Percentiles rank a stretch among this genome's conserved stretches.
Evolutionary conservation across 2,113 vertebrate species (phyloP).

Genomic region (Protobothrops mucrosquamatus): DNA sequence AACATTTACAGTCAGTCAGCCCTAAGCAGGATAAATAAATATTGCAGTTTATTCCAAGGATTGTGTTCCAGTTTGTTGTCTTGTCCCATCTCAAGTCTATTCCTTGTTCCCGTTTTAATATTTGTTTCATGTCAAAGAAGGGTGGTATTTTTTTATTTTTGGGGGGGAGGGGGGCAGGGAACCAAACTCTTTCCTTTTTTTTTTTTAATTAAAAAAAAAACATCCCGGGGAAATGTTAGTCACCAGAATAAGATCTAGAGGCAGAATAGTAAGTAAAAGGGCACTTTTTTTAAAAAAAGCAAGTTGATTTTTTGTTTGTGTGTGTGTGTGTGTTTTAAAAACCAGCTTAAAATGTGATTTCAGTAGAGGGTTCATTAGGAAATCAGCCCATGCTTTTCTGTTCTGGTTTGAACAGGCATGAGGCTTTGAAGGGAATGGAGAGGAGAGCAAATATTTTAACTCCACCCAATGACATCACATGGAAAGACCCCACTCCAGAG

Average conservation of each 20-base stretch:
- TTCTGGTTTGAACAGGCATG: slow-evolving; percentile 61
- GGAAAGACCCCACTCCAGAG: slow-evolving; percentile 57
- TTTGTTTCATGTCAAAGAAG: background rate
- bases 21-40: background rate
- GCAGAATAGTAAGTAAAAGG: background rate
- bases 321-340: background rate
- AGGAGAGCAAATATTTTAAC: slow-evolving; percentile 1
- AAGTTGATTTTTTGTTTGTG: background rate
- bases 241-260: background rate
- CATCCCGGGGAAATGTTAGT: background rate
- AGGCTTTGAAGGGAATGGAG: slow-evolving; percentile 65
- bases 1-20: slow-evolving; percentile 7
- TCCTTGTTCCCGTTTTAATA: slow-evolving; percentile 23
- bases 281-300: background rate
- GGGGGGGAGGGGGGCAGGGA: background rate
- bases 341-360: slow-evolving; percentile 48
- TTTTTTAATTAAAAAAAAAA: no score
- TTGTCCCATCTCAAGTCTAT: background rate
- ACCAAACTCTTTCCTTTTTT: background rate
- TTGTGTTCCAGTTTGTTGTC: background rate
- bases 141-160: no score
- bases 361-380: slow-evolving; percentile 60
- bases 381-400: slow-evolving; percentile 58
- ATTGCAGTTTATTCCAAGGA: slow-evolving; percentile 55
- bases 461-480: slow-evolving; percentile 68